Evolutionary conservation across 2,113 vertebrate species (phyloP).

Genomic region (Aegithalos caudatus): DNA sequence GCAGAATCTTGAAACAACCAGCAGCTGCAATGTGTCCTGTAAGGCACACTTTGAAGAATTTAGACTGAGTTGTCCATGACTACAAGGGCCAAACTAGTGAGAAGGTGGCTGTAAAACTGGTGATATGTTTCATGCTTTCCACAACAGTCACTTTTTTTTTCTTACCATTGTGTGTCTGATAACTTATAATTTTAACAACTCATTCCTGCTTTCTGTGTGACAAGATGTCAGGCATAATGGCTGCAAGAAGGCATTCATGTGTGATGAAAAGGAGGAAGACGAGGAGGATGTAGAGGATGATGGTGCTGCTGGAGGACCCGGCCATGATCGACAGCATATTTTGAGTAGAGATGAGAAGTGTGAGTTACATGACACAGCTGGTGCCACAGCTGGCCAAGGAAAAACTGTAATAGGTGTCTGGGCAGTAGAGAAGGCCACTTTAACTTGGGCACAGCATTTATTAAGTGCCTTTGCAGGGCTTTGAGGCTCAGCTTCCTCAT

Average conservation of each 20-base stretch:
- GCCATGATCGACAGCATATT: neutral
- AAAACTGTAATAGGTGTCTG: neutral
- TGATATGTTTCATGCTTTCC: neutral
- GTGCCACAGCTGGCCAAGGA: neutral
- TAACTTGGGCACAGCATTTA: neutral
- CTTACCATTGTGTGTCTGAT: neutral
- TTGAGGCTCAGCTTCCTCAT: neutral
- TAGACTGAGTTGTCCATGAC: neutral
- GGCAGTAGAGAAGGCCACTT: neutral
- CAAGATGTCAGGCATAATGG: rapidly evolving
- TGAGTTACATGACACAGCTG: neutral
- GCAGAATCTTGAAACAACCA: neutral
- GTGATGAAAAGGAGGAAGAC: neutral
- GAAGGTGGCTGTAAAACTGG: neutral
- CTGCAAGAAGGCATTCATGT: rapidly evolving
- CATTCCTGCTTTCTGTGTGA: neutral
- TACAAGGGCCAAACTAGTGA: rapidly evolving
- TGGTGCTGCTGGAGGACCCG: neutral
- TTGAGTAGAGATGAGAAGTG: neutral
- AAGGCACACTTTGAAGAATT: neutral
- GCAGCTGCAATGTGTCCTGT: neutral
- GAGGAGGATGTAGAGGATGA: neutral
- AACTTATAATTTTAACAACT: neutral
- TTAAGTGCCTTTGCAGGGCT: neutral
- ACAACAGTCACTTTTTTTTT: neutral